Conservation (phyloP, 2,113 vertebrate species). For the Sardina pilchardus region DNA sequence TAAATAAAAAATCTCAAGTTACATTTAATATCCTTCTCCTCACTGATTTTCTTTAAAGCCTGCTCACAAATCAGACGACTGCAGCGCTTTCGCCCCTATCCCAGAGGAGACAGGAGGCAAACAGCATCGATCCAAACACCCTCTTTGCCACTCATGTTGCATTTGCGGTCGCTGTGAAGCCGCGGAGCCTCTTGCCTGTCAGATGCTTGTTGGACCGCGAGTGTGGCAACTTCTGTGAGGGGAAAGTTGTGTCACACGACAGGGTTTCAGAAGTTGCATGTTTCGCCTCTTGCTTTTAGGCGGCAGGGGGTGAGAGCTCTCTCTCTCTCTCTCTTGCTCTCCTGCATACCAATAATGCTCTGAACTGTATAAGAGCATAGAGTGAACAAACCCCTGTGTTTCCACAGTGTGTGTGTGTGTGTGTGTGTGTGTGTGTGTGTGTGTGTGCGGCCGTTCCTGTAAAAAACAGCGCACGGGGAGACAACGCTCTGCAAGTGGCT, state of each 20-base stretch:
- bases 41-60: neutral
- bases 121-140: neutral
- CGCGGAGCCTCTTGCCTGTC: neutral
- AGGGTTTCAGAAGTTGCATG: conserved; percentile 10
- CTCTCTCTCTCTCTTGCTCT: neutral
- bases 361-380: neutral
- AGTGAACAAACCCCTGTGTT: neutral
- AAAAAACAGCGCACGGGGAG: neutral
- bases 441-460: neutral
- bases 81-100: neutral
- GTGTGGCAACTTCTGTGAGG: neutral
- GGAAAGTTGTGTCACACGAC: conserved; percentile 8
- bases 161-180: neutral
- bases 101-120: neutral
- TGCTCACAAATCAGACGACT: neutral
- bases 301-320: neutral
- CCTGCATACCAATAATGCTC: neutral
- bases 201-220: neutral
- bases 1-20: neutral
- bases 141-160: neutral
- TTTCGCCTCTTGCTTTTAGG: conserved; percentile 2
- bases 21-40: neutral
- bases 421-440: no score
- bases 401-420: neutral
- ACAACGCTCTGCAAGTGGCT: conserved; percentile 33